Evolutionary conservation across 2,113 vertebrate species (phyloP).

Genomic region (Hystrix cristata): DNA sequence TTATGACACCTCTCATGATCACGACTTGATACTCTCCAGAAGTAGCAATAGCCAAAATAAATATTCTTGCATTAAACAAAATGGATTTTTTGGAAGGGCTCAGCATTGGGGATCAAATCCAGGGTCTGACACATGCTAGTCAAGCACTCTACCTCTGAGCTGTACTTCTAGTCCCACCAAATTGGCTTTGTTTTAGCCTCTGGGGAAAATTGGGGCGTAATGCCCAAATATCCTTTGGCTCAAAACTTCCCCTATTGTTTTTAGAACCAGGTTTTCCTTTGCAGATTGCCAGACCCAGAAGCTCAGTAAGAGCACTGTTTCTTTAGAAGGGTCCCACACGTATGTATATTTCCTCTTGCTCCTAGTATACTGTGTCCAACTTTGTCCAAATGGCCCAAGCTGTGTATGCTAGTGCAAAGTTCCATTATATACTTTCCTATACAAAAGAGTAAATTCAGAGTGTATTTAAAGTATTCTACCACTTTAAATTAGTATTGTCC

Average conservation of each 20-base stretch:
- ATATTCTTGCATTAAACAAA: not conserved
- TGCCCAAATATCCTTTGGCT: not conserved
- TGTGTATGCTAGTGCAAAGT: not conserved
- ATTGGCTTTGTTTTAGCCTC: constrained; percentile 6
- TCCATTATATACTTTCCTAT: not conserved
- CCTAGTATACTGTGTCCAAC: not conserved
- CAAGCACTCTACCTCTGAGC: not conserved
- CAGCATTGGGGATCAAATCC: not conserved
- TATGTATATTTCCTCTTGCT: not conserved
- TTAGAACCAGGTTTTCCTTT: not conserved
- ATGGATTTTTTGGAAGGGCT: not conserved
- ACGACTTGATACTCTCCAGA: not conserved
- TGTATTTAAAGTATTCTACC: not conserved
- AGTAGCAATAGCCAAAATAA: not conserved
- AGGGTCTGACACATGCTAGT: not conserved
- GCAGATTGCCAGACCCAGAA: not conserved
- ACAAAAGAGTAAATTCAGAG: not conserved
- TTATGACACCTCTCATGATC: not conserved
- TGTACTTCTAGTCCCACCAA: not conserved
- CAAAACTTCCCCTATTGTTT: not conserved
- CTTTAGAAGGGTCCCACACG: not conserved
- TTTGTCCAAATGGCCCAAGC: not conserved
- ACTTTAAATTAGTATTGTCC: not conserved
- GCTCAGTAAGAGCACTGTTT: not conserved
- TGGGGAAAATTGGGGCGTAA: not conserved